These are phyloP conservation scores for Oryzias woworae DNA, from an alignment of 2,113 vertebrate genomes.

Conservation along the genomic window DNA sequence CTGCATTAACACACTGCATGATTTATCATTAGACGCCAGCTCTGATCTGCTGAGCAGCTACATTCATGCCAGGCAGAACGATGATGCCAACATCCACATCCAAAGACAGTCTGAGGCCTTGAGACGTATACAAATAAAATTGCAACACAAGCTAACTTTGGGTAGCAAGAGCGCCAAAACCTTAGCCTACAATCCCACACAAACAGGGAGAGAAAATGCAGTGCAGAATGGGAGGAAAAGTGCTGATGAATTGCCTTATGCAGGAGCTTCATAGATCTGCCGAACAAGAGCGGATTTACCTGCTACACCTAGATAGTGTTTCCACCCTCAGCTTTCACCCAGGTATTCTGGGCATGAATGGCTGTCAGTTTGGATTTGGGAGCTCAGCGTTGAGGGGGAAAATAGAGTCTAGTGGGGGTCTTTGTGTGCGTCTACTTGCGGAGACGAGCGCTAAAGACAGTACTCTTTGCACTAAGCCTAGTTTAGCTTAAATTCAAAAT, in stretches of 20 bases:
- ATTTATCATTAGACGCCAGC: conserved; percentile 70
- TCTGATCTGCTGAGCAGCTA: conserved; percentile 67
- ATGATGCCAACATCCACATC: conserved; percentile 63
- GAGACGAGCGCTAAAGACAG: conserved; percentile 59
- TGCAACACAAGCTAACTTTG: conserved; percentile 63
- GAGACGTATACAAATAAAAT: conserved; percentile 66
- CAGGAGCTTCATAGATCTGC: conserved; percentile 61
- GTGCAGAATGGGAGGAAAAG: conserved; percentile 48
- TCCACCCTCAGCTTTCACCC: conserved; percentile 64
- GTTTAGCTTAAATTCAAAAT: conserved; percentile 27
- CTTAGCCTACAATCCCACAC: conserved; percentile 49
- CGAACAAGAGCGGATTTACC: conserved; percentile 77
- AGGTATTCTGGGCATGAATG: conserved; percentile 81
- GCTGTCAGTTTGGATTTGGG: conserved; percentile 81
- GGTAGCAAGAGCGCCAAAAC: conserved; percentile 43
- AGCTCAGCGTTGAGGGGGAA: conserved; percentile 69
- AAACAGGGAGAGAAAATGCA: conserved; percentile 30
- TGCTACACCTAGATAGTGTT: conserved; percentile 78
- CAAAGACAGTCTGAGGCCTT: conserved; percentile 53
- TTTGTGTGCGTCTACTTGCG: conserved; percentile 73
- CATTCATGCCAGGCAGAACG: conserved; percentile 59
- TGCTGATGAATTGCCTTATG: conserved; percentile 68
- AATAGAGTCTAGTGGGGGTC: conserved; percentile 74
- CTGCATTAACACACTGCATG: conserved; percentile 68
- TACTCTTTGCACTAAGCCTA: conserved; percentile 42